Percentiles rank a stretch among this genome's conserved stretches.
Conservation (phyloP, 2,113 vertebrate genomes). For the Pandion haliaetus region DNA sequence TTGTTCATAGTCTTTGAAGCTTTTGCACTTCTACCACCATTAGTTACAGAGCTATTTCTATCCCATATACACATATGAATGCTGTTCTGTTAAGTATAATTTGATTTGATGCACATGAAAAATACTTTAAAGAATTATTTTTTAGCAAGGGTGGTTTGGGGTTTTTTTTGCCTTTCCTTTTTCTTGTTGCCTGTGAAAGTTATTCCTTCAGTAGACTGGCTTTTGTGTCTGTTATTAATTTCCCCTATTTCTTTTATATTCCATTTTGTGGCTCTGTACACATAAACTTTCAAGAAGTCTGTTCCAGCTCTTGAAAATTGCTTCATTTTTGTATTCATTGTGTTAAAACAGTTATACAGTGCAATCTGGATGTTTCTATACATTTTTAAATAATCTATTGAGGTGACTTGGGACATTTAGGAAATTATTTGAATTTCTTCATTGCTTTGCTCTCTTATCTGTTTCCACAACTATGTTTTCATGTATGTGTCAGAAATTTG, state of each 20-base stretch:
- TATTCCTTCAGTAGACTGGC: background rate
- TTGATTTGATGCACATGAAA: slow-evolving; percentile 10
- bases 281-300: background rate
- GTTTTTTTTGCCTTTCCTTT: background rate
- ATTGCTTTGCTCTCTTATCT: background rate
- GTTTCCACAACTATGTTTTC: background rate
- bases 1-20: background rate
- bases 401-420: background rate
- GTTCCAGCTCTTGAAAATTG: background rate
- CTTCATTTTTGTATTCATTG: background rate
- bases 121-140: background rate
- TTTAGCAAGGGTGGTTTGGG: background rate
- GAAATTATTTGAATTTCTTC: background rate
- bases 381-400: background rate
- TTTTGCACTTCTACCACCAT: background rate
- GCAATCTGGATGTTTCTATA: background rate
- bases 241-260: background rate
- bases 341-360: background rate
- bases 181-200: background rate
- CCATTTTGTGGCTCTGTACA: background rate
- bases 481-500: background rate
- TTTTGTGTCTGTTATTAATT: slow-evolving; percentile 25
- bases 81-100: background rate
- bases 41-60: background rate
- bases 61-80: background rate